Evolutionary conservation across 2,797 vertebrate species (phyloP), one percentile per base, ranked within the genome.

Genomic region (Oophaga sylvatica): DNA sequence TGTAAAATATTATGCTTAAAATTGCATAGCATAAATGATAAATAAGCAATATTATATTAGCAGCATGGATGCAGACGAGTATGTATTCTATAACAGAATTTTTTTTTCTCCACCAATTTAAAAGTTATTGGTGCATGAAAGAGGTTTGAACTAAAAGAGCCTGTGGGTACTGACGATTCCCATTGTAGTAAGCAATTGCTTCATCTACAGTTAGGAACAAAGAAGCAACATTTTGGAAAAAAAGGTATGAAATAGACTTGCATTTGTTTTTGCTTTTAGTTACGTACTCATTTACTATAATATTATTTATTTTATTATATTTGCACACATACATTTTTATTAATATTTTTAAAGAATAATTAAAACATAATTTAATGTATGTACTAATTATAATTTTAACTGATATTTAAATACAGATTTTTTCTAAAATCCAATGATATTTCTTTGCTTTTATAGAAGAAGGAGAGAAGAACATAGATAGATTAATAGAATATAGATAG

Each of bases 61-160:
- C 75, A 79, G 60, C 80, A 41, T 16, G 16, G 41, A 70, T 68
- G 56, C 70, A 60, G 81, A 67, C 57, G 62, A 29, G 73, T 20
- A 53, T 79, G 68, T 56, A 86, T 83, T 82, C 76, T 22, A 68
- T 67, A 86, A 31, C 59, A 73, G 35, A 86, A 79, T 45, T 70
- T 60, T 62, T 77, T 60, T 53, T 81, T 81, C 59, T 26, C 73
- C 56, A 86, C 80, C 80, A 89, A 83, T 86, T 89, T 78, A 86
- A 79, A 89, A 79, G 15, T 48, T 83, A 86, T 62, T 89, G 84
- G 73, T 83, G 88, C 88, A 83, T 86, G 84, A 86, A 77, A 86
- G 87, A 88, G 78, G 60, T 45, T 71, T 86, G 19, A 48, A 63
- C 67, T 81, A 60, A 89, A 85, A 89, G 45, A 26, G 83, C 88